Evolutionary conservation across 2,888 invertebrate genomes (phyloP).

Genomic region (Spilarctia lutea): DNA sequence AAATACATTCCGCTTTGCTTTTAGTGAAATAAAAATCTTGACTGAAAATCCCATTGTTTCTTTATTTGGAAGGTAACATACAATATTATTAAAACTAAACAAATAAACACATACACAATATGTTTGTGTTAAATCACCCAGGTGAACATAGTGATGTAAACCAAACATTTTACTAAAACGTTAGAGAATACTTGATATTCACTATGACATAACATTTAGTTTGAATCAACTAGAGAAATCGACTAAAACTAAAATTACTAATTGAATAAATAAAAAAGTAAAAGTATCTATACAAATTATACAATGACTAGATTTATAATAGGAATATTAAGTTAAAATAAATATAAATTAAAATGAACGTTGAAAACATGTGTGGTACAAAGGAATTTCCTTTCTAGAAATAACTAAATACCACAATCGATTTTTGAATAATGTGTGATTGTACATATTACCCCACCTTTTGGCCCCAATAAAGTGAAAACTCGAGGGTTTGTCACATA

Average conservation of each 20-base stretch:
- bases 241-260: background rate
- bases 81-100: constrained; percentile 21
- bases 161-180: background rate
- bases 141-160: no score
- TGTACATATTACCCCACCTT: background rate
- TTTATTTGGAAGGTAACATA: constrained; percentile 57
- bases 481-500: background rate
- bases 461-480: background rate
- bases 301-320: background rate
- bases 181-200: background rate
- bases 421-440: background rate
- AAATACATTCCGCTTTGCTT: constrained; percentile 47
- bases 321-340: no score
- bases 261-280: background rate
- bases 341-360: background rate
- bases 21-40: constrained; percentile 54
- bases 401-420: background rate
- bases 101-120: background rate
- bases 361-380: background rate
- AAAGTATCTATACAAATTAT: background rate
- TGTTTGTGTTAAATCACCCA: no score
- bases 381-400: background rate
- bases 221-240: background rate
- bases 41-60: constrained; percentile 56
- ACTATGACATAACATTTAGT: background rate